Evolutionary conservation across 2,113 vertebrate genomes (phyloP).

Genomic region (Dromas ardeola): DNA sequence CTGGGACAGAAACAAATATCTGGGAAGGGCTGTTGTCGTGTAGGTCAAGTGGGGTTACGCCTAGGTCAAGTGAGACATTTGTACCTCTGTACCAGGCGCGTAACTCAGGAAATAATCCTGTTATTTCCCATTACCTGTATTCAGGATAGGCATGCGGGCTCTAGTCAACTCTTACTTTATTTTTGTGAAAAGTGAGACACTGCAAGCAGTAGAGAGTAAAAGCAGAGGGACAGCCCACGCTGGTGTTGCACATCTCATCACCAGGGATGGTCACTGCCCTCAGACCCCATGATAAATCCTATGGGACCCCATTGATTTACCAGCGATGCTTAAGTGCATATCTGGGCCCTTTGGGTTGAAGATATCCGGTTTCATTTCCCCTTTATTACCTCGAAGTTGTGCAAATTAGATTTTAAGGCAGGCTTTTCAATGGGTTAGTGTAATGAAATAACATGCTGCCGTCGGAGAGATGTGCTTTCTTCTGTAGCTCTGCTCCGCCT

Average conservation of each 20-base stretch:
- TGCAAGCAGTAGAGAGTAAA: background rate
- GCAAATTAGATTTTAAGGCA: constrained; percentile 1
- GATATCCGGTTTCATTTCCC: background rate
- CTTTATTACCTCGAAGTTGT: background rate
- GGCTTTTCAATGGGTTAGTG: constrained; percentile 13
- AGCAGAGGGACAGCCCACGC: background rate
- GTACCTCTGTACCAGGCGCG: fast-evolving
- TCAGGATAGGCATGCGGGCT: background rate
- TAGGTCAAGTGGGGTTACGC: background rate
- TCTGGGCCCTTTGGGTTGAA: background rate
- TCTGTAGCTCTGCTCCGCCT: background rate
- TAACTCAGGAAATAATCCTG: background rate
- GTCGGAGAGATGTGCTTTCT: background rate
- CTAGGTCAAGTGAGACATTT: background rate
- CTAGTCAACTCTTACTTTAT: background rate
- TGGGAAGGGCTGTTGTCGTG: background rate
- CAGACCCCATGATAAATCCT: background rate
- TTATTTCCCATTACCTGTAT: background rate
- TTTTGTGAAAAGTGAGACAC: background rate
- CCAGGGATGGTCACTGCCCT: background rate
- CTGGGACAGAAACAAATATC: background rate
- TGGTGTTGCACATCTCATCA: background rate
- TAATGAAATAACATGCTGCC: background rate
- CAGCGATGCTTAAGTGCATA: fast-evolving
- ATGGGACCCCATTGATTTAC: background rate